Conservation (phyloP, 2,888 invertebrate genomes). For the Drosophila algonquin region DNA sequence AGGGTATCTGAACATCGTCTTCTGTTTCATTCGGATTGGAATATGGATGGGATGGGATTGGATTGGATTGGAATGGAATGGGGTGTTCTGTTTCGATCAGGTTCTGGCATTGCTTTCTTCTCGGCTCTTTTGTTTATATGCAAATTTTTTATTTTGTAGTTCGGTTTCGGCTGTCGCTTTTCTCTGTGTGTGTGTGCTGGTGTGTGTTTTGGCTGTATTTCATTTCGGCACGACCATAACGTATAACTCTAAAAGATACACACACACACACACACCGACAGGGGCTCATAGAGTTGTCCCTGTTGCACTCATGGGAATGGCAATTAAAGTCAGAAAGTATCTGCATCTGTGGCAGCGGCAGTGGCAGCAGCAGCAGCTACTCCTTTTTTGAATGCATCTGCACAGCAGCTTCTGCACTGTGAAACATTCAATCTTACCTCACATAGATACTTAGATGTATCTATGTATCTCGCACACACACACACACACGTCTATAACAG, state of each 20-base stretch:
- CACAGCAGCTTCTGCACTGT: slow-evolving; percentile 68
- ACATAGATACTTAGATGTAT: slow-evolving; percentile 47
- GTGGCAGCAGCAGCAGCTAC: slow-evolving; percentile 59
- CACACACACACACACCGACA: slow-evolving; percentile 24
- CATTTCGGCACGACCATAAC: slow-evolving; percentile 59
- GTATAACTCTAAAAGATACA: slow-evolving; percentile 41
- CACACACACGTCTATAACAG: slow-evolving; percentile 31
- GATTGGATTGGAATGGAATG: slow-evolving; percentile 12
- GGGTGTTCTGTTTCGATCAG: slow-evolving; percentile 38
- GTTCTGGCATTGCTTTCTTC: slow-evolving; percentile 48
- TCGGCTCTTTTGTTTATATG: slow-evolving; percentile 71
- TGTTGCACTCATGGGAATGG: slow-evolving; percentile 57
- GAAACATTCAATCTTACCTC: slow-evolving; percentile 69
- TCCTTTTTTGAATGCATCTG: slow-evolving; percentile 76
- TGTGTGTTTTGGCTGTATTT: slow-evolving; percentile 55
- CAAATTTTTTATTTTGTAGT: slow-evolving; percentile 65
- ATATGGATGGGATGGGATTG: slow-evolving; percentile 2
- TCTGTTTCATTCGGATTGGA: slow-evolving; percentile 2
- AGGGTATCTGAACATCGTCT: background rate
- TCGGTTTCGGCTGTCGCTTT: slow-evolving; percentile 26
- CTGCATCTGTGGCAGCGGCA: slow-evolving; percentile 68
- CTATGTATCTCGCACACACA: slow-evolving; percentile 7
- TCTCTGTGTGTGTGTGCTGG: slow-evolving; percentile 6
- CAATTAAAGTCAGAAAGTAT: slow-evolving; percentile 72
- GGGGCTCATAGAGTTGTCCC: slow-evolving; percentile 57